Evolutionary conservation across 2,888 invertebrate genomes (phyloP), one percentile per base, ranked within the genome.

Genomic region (Troides oblongomaculatus): DNA sequence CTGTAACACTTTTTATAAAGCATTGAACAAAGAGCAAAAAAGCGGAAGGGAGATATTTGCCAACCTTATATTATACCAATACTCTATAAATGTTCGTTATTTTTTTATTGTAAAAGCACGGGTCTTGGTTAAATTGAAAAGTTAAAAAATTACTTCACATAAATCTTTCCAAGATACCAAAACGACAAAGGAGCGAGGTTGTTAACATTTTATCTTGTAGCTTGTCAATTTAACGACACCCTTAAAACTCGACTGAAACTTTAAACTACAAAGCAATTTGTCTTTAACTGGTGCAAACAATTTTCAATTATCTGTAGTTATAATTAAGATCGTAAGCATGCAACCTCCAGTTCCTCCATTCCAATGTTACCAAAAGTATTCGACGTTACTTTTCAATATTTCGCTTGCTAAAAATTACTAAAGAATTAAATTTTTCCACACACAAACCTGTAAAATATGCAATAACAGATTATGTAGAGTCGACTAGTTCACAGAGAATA

Each of bases 211-310:
- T 66, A 61, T 66, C 60, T 56, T 53, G 21, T 36, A n/a, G 6
- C 53, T 56, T 43, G 60, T 66, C 66, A 66, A 66, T 66, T 61
- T 56, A 61, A 66, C 61, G 36, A 61, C 39, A 50, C 66, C 56
- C 60, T 66, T 66, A 66, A 66, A 61, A 66, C 61, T 66, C 39
- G 21, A 46, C 57, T 61, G 36, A 61, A 66, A 66, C 61, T 61
- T 66, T 66, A 66, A 66, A 61, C 50, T 61, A 61, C 53, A 36
- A n/a, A 61, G 66, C 53, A 66, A 61, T 66, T 66, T 68, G 62
- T 68, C 64, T 57, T 43, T 57, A 39, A 62, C n/a, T 39, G 39
- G 39, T 6, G 50, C 60, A 25, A 59, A 50, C 36, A 17, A 66
- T 61, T 50, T 61, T 36, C 39, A 59, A 10, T 61, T 61, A 39